A percentile compares a stretch with the other conserved stretches of the same genome.
These are phyloP conservation scores for Homarus americanus DNA, from an alignment of 1,140 invertebrate genomes.

Conservation along the genomic window DNA sequence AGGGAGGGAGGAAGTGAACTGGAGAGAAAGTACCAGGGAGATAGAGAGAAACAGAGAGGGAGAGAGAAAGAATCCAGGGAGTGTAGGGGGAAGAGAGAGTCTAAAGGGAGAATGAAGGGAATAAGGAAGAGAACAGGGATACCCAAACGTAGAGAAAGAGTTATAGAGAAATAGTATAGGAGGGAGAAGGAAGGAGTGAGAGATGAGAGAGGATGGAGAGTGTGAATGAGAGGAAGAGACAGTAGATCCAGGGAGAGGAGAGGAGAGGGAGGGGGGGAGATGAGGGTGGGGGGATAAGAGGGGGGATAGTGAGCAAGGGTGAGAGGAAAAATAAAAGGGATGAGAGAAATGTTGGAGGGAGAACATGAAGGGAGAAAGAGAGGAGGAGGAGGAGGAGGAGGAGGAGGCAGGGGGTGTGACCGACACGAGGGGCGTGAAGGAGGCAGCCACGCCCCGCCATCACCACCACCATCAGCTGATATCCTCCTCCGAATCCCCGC, in stretches of 20 bases:
- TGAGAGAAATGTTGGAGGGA: no score
- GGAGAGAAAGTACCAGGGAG: not conserved
- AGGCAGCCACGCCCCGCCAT: not conserved
- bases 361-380: not conserved
- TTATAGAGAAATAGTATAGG: not conserved
- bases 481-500: not conserved
- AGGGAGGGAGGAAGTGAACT: not conserved
- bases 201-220: not conserved
- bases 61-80: not conserved
- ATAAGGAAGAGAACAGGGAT: no score
- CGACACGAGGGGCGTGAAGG: not conserved
- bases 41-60: not conserved
- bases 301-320: not conserved
- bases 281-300: not conserved
- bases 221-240: not conserved
- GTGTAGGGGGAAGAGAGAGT: no score
- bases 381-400: not conserved
- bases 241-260: not conserved
- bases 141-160: no score
- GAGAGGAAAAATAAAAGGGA: not conserved
- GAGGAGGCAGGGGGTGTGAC: not conserved
- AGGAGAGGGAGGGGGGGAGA: not conserved
- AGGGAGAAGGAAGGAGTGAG: not conserved
- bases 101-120: no score
- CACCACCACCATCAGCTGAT: slow-evolving; percentile 8